phyloP scores from a whole-genome alignment of 2,113 vertebrate genomes.

The Nipponia nippon region DNA sequence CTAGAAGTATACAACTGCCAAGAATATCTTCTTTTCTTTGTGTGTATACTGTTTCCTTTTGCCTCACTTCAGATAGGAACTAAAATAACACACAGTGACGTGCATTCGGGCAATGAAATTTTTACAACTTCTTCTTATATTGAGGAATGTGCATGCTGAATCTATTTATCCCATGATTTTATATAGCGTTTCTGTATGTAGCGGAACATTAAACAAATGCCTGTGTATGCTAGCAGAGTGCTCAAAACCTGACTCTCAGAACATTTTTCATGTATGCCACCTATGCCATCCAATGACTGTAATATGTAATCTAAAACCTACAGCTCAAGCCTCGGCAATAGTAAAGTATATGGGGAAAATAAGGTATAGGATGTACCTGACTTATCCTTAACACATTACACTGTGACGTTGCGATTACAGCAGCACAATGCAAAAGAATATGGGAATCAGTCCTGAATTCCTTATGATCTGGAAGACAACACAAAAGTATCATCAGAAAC shows the following conservation, averaged over 20 bases:
- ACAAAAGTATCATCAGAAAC: background rate
- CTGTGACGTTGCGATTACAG: background rate
- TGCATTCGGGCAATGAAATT: background rate
- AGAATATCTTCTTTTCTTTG: background rate
- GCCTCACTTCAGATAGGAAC: background rate
- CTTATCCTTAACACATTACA: background rate
- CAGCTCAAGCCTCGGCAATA: background rate
- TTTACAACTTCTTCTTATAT: background rate
- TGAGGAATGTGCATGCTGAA: background rate
- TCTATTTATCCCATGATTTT: background rate
- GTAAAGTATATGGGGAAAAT: background rate
- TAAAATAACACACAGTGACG: background rate
- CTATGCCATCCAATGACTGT: background rate
- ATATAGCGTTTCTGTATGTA: background rate
- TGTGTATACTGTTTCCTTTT: background rate
- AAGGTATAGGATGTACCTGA: background rate
- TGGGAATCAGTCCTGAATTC: background rate
- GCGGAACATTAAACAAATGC: background rate
- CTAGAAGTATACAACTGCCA: slow-evolving; percentile 4
- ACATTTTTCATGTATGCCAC: background rate
- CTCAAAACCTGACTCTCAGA: background rate
- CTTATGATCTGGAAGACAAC: background rate
- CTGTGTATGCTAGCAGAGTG: background rate
- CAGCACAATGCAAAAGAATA: background rate
- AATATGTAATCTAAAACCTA: background rate